Percentiles rank a stretch among this genome's conserved stretches.
Evolutionary conservation across 2,113 vertebrate genomes (phyloP).

Genomic region (Vombatus ursinus): DNA sequence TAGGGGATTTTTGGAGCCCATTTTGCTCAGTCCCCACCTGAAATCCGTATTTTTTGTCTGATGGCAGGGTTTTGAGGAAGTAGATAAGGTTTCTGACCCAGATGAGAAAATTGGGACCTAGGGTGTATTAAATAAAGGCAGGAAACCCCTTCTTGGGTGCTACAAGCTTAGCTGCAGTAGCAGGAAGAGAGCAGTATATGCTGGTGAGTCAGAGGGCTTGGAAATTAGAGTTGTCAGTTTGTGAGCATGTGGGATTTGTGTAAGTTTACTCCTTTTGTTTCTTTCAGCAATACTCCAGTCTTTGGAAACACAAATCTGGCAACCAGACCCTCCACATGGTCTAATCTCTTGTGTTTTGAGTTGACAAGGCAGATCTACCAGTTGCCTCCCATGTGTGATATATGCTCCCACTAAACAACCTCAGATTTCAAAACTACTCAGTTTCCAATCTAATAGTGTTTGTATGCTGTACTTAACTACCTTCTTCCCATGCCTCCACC

Average conservation of each 20-base stretch:
- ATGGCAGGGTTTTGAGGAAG: slow-evolving; percentile 36
- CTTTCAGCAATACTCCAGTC: slow-evolving; percentile 54
- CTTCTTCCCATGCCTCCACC: slow-evolving; percentile 10
- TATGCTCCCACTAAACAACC: slow-evolving; percentile 66
- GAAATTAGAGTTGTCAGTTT: slow-evolving; percentile 56
- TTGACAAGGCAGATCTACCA: slow-evolving; percentile 52
- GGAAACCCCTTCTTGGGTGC: slow-evolving; percentile 33
- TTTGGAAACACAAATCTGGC: slow-evolving; percentile 72
- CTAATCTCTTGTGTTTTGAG: slow-evolving; percentile 58
- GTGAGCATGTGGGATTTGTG: slow-evolving; percentile 67
- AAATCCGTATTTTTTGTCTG: background rate
- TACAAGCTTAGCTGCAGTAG: slow-evolving; percentile 17
- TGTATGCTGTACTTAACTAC: background rate
- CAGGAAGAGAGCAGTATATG: slow-evolving; percentile 55
- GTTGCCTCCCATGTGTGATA: slow-evolving; percentile 55
- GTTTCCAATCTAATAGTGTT: slow-evolving; percentile 28
- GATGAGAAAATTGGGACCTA: background rate
- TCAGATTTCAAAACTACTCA: slow-evolving; percentile 47
- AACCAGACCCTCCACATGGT: slow-evolving; percentile 67
- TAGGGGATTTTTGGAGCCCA: slow-evolving; percentile 52
- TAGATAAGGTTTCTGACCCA: slow-evolving; percentile 20
- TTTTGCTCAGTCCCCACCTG: slow-evolving; percentile 50
- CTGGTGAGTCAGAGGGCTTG: slow-evolving; percentile 52
- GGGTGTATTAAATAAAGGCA: slow-evolving; percentile 44
- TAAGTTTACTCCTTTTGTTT: slow-evolving; percentile 74